Base-by-base conservation (phyloP, 2,888 invertebrate genomes). In the Dicranocentrus wangi region DNA sequence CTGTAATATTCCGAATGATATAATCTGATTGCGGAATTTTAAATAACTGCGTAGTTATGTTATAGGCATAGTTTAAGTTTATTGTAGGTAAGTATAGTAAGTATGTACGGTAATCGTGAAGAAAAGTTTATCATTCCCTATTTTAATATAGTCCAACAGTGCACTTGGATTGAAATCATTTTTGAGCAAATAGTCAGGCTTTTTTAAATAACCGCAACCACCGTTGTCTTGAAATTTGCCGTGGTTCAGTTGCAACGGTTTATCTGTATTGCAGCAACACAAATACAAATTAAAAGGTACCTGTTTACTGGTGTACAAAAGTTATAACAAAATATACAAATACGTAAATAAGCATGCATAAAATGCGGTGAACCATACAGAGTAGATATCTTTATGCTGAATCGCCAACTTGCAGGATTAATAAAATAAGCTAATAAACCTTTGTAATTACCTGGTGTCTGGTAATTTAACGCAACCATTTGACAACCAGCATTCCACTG, bases 391-490 rank as follows among this genome's bases (percentile, higher is more conserved):
- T n/a, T n/a, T n/a, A n/a, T n/a, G n/a, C n/a, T n/a, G n/a, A n/a
- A n/a, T n/a, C n/a, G n/a, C n/a, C n/a, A n/a, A n/a, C n/a, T n/a
- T n/a, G n/a, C n/a, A n/a, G n/a, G n/a, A n/a, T n/a, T n/a, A n/a
- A n/a, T n/a, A n/a, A n/a, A n/a, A n/a, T n/a, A n/a, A n/a, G n/a
- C n/a, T n/a, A n/a, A n/a, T n/a, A n/a, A n/a, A n/a, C n/a, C n/a
- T n/a, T n/a, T n/a, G n/a, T n/a, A n/a, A n/a, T n/a, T 82, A 90
- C 90, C 90, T 81, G 91, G 90, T 0, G 99, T 99, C 89, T 99
- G 99, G 89, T 97, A 99, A 89, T 99, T 99, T 1, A 99, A 90
- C 0, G 99, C 98, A 0, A 97, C 95, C 97, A 99, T 96, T 89
- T 99, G 99, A 63, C 95, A 95, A 0, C 98, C 99, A 15, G 93